These are phyloP conservation scores for Allolobophora icterica DNA, from an alignment of 2,888 invertebrate genomes.

Conservation along the genomic window DNA sequence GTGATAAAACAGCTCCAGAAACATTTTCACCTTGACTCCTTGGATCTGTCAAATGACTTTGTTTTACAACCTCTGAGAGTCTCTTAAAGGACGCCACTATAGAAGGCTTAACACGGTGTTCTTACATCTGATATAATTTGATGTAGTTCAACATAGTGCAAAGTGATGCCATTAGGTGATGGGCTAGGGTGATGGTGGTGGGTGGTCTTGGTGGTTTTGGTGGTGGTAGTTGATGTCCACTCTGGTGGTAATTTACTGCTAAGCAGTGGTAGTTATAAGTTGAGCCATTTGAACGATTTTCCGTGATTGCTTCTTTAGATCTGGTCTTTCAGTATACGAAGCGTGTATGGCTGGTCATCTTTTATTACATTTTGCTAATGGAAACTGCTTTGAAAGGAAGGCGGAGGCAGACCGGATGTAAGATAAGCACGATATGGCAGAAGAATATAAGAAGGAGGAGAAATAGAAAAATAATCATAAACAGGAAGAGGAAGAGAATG, in stretches of 20 bases:
- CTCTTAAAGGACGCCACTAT: no score
- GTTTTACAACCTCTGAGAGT: no score
- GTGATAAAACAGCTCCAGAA: no score
- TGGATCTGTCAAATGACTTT: no score
- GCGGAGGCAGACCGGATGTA: background rate
- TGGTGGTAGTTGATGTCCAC: background rate
- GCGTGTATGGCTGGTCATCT: background rate
- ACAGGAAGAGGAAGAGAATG: no score
- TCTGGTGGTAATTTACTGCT: background rate
- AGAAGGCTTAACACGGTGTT: no score
- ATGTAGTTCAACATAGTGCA: no score
- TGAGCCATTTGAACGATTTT: background rate
- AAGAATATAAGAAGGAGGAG: no score
- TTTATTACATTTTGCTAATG: background rate
- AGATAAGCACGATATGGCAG: background rate
- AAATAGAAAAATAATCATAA: no score
- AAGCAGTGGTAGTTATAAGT: slow-evolving; percentile 4
- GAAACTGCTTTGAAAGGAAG: background rate
- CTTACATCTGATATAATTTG: no score
- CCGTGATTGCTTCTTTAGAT: background rate
- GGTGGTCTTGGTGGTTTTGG: background rate
- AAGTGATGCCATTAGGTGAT: no score
- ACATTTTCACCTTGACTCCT: no score
- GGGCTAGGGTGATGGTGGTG: background rate
- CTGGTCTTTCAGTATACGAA: background rate